phyloP scores from a whole-genome alignment of 2,797 vertebrate species.

The Eutrigla gurnardus region DNA sequence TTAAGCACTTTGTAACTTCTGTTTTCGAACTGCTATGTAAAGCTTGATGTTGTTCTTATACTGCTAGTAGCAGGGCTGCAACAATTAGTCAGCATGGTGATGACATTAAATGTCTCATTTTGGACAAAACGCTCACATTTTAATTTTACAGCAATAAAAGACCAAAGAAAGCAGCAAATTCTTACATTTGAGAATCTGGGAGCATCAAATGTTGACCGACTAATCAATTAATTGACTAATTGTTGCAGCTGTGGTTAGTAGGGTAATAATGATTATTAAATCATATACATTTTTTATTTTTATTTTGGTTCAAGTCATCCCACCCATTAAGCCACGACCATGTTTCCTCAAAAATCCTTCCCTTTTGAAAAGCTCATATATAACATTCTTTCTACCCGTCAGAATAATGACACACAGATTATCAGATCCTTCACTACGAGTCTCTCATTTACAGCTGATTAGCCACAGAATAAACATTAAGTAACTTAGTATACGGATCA shows the following conservation, averaged over 20 bases:
- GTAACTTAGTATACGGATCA: slow-evolving; percentile 54
- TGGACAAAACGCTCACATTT: neutral
- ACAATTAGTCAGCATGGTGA: neutral
- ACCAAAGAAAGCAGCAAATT: neutral
- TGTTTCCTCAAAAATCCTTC: slow-evolving; percentile 11
- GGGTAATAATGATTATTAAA: slow-evolving; percentile 15
- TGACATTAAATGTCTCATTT: neutral
- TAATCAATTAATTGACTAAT: neutral
- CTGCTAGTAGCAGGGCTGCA: neutral
- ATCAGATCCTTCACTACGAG: slow-evolving; percentile 38
- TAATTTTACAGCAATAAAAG: neutral
- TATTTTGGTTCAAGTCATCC: slow-evolving; percentile 61
- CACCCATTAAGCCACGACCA: slow-evolving; percentile 21
- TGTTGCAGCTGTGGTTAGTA: neutral
- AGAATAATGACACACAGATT: slow-evolving; percentile 24
- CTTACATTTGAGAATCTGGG: neutral
- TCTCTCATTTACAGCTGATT: slow-evolving; percentile 36
- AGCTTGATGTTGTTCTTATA: neutral
- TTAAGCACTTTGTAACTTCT: neutral
- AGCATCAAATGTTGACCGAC: neutral
- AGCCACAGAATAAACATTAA: slow-evolving; percentile 54
- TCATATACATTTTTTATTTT: slow-evolving; percentile 12
- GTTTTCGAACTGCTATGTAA: neutral
- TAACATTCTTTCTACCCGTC: slow-evolving; percentile 30
- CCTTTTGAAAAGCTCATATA: slow-evolving; percentile 13